Percentiles rank a stretch among this genome's conserved stretches.
These are phyloP conservation scores for Suricata suricatta DNA, from an alignment of 2,113 vertebrate species.

Conservation along the genomic window DNA sequence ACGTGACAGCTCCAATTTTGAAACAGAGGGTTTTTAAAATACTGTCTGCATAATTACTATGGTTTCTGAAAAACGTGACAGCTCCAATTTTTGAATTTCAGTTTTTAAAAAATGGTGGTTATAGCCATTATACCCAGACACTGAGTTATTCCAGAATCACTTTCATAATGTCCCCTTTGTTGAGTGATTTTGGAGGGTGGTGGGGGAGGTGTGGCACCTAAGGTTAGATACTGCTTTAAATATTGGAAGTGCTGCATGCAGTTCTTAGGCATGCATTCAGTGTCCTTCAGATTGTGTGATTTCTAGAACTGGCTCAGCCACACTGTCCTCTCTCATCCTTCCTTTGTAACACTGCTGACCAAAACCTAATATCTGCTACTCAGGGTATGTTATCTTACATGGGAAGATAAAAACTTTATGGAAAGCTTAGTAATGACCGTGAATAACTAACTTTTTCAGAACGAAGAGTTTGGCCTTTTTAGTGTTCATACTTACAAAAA, in stretches of 20 bases:
- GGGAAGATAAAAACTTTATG: background rate
- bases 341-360: background rate
- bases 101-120: background rate
- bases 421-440: background rate
- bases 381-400: background rate
- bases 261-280: background rate
- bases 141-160: background rate
- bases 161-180: background rate
- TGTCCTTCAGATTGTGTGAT: background rate
- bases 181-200: background rate
- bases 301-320: background rate
- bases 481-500: background rate
- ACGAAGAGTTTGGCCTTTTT: background rate
- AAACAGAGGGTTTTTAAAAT: background rate
- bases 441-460: background rate
- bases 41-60: background rate
- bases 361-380: background rate
- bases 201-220: background rate
- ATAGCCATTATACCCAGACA: background rate
- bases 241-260: background rate
- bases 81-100: background rate
- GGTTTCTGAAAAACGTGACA: background rate
- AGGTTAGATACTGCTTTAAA: background rate
- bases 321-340: background rate
- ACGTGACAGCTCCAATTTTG: background rate